These are phyloP conservation scores for Phalera bucephala DNA, from an alignment of 2,888 invertebrate genomes.

Conservation along the genomic window DNA sequence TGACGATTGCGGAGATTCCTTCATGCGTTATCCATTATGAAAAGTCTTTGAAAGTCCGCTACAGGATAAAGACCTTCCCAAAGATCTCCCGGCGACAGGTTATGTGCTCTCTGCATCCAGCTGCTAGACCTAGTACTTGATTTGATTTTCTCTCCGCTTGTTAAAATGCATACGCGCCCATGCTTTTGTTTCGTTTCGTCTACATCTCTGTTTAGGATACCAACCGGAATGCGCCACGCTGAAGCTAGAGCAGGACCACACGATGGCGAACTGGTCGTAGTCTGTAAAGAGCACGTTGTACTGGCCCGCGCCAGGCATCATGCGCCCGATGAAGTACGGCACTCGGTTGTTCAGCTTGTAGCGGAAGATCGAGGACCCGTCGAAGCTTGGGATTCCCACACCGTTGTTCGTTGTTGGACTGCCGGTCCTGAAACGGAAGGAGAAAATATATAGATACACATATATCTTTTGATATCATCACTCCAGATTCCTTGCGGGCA, in stretches of 20 bases:
- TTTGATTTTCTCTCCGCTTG: no score
- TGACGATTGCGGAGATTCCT: no score
- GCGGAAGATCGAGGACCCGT: slow-evolving; percentile 82
- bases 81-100: no score
- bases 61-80: no score
- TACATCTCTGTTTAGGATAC: not conserved
- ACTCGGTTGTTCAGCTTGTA: slow-evolving; percentile 84
- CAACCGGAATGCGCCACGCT: slow-evolving; percentile 85
- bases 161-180: no score
- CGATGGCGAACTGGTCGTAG: slow-evolving; percentile 87
- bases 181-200: no score
- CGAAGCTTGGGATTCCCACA: slow-evolving; percentile 83
- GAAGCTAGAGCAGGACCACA: slow-evolving; percentile 89
- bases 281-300: slow-evolving; percentile 89
- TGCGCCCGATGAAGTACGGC: slow-evolving; percentile 85
- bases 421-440: slow-evolving; percentile 79
- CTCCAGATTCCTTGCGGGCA: no score
- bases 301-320: slow-evolving; percentile 88
- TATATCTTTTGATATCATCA: no score
- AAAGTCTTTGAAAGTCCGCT: no score
- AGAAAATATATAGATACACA: not conserved
- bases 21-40: no score
- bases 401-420: slow-evolving; percentile 84
- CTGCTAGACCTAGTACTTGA: no score
- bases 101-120: no score